Conservation (phyloP, 2,797 vertebrate species). For the Moxostoma hubbsi region DNA sequence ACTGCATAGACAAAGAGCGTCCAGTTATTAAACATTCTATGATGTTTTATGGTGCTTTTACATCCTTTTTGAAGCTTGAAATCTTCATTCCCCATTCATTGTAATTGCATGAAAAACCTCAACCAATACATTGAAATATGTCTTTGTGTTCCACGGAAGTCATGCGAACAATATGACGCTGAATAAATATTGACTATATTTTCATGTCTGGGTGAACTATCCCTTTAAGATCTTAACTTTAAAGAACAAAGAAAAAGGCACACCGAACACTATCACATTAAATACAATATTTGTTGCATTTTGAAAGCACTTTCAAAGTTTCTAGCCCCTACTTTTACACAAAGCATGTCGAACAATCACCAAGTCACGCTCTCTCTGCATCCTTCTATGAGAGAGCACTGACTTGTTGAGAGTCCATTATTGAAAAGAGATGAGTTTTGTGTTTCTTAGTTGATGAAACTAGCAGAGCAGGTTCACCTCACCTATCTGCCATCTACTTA, state of each 20-base stretch:
- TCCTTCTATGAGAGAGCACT: conserved; percentile 50
- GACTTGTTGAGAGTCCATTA: conserved; percentile 8
- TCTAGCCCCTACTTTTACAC: conserved; percentile 84
- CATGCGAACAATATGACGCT: too few species aligned
- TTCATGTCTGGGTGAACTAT: too few species aligned
- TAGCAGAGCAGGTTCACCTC: conserved; percentile 42
- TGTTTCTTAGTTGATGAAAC: conserved; percentile 39
- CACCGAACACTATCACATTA: conserved; percentile 86
- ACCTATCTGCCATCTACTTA: conserved; percentile 54
- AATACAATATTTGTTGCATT: conserved; percentile 74
- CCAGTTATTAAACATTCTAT: too few species aligned
- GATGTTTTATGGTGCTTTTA: neutral
- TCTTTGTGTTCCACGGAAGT: too few species aligned
- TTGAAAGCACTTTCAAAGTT: conserved; percentile 71
- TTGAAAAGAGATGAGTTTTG: conserved; percentile 41
- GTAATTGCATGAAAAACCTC: too few species aligned
- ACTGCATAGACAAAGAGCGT: too few species aligned
- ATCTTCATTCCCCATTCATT: too few species aligned
- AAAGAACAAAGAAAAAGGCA: conserved; percentile 86
- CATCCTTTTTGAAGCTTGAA: neutral
- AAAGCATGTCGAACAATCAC: conserved; percentile 80
- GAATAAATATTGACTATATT: too few species aligned
- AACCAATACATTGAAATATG: too few species aligned
- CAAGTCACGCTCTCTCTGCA: conserved; percentile 62
- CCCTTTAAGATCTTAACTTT: conserved; percentile 73